Percentiles rank a stretch among this genome's conserved stretches.
These are phyloP conservation scores for Cephalopholis sonnerati DNA, from an alignment of 2,113 vertebrate genomes.

Conservation along the genomic window DNA sequence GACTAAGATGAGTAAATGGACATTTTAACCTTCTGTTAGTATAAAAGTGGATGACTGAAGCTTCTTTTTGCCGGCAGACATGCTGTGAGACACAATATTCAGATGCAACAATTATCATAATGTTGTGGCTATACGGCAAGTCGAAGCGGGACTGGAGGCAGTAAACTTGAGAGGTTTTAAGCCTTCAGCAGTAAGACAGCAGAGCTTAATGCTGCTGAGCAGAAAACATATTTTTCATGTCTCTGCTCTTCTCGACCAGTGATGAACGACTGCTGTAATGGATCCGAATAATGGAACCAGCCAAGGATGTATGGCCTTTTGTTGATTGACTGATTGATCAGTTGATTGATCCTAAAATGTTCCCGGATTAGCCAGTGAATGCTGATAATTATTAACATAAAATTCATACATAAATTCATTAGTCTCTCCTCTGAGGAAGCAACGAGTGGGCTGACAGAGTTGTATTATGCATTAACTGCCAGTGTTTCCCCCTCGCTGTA, in stretches of 20 bases:
- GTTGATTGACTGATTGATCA: conserved; percentile 7
- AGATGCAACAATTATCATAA: conserved; percentile 55
- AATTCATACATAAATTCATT: not conserved
- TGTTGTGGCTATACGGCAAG: conserved; percentile 3
- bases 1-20: conserved; percentile 42
- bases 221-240: conserved; percentile 38
- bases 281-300: conserved; percentile 18
- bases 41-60: conserved; percentile 46
- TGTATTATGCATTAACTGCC: not conserved
- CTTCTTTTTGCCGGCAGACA: conserved; percentile 38
- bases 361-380: not conserved
- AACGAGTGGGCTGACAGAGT: not conserved
- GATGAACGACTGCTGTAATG: conserved; percentile 31
- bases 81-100: conserved; percentile 49
- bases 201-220: conserved; percentile 43
- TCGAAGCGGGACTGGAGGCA: conserved; percentile 13
- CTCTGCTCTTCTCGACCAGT: conserved; percentile 3
- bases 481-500: not conserved
- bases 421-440: not conserved
- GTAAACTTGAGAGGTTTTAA: conserved; percentile 17
- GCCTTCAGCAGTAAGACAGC: conserved; percentile 21
- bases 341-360: conserved; percentile 27
- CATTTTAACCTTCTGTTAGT: conserved; percentile 65
- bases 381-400: conserved; percentile 3
- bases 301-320: not conserved